These are phyloP conservation scores for Agonopterix subpropinquella DNA, from an alignment of 2,888 invertebrate genomes.

Conservation along the genomic window DNA sequence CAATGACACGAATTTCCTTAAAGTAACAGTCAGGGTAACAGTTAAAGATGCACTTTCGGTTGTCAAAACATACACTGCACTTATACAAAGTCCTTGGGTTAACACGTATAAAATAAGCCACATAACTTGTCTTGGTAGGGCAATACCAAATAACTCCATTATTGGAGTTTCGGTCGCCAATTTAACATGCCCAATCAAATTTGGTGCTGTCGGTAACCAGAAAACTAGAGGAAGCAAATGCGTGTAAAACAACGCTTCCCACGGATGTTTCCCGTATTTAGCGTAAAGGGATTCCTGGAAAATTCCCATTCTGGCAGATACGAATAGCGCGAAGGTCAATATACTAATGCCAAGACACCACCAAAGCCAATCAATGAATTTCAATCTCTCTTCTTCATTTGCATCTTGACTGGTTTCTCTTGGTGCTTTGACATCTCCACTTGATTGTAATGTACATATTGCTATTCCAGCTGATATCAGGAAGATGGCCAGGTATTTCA, in stretches of 20 bases:
- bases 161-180: slow-evolving; percentile 81
- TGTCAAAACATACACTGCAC: slow-evolving; percentile 95
- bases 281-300: slow-evolving; percentile 93
- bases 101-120: slow-evolving; percentile 88
- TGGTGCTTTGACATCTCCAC: slow-evolving; percentile 79
- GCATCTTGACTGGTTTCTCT: slow-evolving; percentile 60
- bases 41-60: slow-evolving; percentile 96
- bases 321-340: slow-evolving; percentile 89
- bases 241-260: slow-evolving; percentile 91
- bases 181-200: slow-evolving; percentile 85
- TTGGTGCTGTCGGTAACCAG: slow-evolving; percentile 86
- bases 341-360: slow-evolving; percentile 85
- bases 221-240: slow-evolving; percentile 94
- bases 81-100: slow-evolving; percentile 95
- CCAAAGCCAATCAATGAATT: slow-evolving; percentile 74
- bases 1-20: slow-evolving; percentile 95
- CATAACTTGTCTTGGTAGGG: slow-evolving; percentile 84
- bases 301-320: slow-evolving; percentile 96
- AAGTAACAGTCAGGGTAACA: slow-evolving; percentile 95
- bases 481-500: slow-evolving; percentile 93
- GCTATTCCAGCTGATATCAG: slow-evolving; percentile 96
- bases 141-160: slow-evolving; percentile 76
- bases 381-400: slow-evolving; percentile 50
- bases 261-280: slow-evolving; percentile 92
- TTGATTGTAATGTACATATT: slow-evolving; percentile 92